Percentiles rank a stretch among this genome's conserved stretches.
These are phyloP conservation scores for Mareca penelope DNA, from an alignment of 2,797 vertebrate species.

Conservation along the genomic window DNA sequence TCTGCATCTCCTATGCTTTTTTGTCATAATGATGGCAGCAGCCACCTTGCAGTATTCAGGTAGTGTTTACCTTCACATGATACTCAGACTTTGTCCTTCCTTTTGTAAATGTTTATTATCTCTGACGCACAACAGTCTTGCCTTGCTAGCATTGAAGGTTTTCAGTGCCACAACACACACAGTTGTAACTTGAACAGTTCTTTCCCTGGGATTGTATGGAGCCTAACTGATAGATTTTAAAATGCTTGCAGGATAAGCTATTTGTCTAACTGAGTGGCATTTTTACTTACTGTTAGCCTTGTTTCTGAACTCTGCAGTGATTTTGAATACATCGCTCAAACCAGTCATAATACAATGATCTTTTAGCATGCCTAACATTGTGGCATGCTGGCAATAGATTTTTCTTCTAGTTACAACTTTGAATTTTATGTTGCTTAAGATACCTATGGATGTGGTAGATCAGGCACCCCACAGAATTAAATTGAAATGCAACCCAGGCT, in stretches of 20 bases:
- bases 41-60: not conserved
- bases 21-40: not conserved
- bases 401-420: not conserved
- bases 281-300: not conserved
- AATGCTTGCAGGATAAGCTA: not conserved
- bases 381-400: not conserved
- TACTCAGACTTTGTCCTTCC: not conserved
- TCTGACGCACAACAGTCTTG: not conserved
- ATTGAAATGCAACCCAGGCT: not conserved
- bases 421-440: not conserved
- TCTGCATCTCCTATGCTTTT: not conserved
- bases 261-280: not conserved
- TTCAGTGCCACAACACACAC: not conserved
- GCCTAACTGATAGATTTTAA: not conserved
- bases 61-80: not conserved
- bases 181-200: not conserved
- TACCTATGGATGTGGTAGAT: not conserved
- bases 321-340: not conserved
- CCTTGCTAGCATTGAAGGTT: not conserved
- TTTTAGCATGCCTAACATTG: not conserved
- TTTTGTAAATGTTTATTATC: slow-evolving; percentile 22
- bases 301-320: not conserved
- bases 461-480: not conserved
- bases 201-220: not conserved
- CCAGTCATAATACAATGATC: not conserved